Evolutionary conservation across 2,797 vertebrate genomes (phyloP).

Genomic region (Pagetopsis macropterus): DNA sequence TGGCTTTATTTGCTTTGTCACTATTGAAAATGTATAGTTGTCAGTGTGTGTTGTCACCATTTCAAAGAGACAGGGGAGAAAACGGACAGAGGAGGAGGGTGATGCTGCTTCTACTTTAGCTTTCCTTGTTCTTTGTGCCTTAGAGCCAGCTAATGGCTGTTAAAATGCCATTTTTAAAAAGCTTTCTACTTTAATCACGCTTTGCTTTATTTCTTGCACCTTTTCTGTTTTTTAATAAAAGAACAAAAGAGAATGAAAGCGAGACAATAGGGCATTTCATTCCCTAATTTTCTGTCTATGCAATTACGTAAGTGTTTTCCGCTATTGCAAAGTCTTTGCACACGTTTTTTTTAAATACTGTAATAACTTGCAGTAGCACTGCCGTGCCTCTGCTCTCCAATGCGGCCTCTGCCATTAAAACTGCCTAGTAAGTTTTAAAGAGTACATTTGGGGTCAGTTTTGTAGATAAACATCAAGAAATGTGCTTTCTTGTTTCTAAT

Average conservation of each 20-base stretch:
- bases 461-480: constrained; percentile 19
- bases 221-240: constrained; percentile 49
- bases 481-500: constrained; percentile 20
- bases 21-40: constrained; percentile 34
- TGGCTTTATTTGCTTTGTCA: constrained; percentile 45
- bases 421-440: constrained; percentile 20
- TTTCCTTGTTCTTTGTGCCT: constrained; percentile 78
- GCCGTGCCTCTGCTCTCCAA: constrained; percentile 37
- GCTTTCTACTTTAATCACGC: constrained; percentile 58
- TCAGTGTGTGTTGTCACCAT: constrained; percentile 36
- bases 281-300: constrained; percentile 72
- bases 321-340: constrained; percentile 68
- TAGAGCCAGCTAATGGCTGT: constrained; percentile 69
- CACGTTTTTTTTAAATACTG: constrained; percentile 54
- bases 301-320: constrained; percentile 56
- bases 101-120: constrained; percentile 68
- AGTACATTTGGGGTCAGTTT: constrained; percentile 36
- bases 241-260: constrained; percentile 52
- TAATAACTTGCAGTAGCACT: constrained; percentile 45
- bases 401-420: constrained; percentile 46
- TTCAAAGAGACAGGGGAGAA: constrained; percentile 52
- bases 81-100: constrained; percentile 48
- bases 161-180: constrained; percentile 61
- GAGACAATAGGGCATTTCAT: constrained; percentile 61
- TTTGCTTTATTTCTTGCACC: constrained; percentile 57